Evolutionary conservation across 2,113 vertebrate genomes (phyloP), one percentile per base, ranked within the genome.

Genomic region (Macquaria ambigua): DNA sequence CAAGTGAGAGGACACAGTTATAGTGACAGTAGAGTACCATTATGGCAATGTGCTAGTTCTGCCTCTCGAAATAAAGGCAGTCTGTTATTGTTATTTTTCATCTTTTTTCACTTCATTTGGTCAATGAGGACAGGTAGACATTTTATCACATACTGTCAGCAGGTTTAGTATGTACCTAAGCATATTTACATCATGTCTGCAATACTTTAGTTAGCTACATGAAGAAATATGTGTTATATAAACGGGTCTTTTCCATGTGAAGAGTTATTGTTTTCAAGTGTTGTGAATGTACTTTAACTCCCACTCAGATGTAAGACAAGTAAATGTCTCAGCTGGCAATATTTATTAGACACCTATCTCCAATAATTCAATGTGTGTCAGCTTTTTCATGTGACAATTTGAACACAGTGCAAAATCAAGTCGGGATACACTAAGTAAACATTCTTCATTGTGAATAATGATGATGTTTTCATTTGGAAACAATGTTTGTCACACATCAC

Each of bases 381-480:
- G 25, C 4, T 55, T 70, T 70, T 71, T 66, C 16, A 48, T 52
- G 3, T 10, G n/a, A 66, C 14, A 5, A n/a, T 48, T 31, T 70
- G 10, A 34, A 63, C 15, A 25, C 16, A 52, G 15, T 6, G 48
- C 23, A 69, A 62, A 58, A 55, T 52, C 1, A 2, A 16, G 18
- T 23, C 12, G 1, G 0, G 37, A 10, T 21, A 34, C 5, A 81
- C 39, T 61, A 48, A 61, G 3, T 23, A 8, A 46, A 16, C 1
- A 0, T 23, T 77, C 14, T 20, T 62, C n/a, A n/a, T 43, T 34
- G 12, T 15, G n/a, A 43, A 23, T 64, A 28, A 16, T n/a, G 2
- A 11, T 41, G 21, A 75, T 9, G 20, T 77, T 61, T 52, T 70
- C 56, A n/a, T 76, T 69, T 41, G 74, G 14, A 34, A 79, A 31